Evolutionary conservation across 2,888 invertebrate genomes (phyloP).

Genomic region (Fragum fragum): DNA sequence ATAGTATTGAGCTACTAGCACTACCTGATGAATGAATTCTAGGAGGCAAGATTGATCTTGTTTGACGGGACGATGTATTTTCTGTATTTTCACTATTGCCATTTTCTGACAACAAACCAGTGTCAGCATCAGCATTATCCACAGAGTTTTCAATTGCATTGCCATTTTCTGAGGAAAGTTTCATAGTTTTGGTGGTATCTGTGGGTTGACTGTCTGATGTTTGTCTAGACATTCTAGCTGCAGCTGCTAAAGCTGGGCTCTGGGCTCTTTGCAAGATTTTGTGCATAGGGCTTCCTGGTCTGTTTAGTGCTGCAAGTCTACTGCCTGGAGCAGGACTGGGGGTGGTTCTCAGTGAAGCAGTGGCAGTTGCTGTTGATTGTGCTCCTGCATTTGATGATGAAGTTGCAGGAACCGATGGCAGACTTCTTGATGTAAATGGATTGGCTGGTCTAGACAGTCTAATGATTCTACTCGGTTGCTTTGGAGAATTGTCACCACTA

Average conservation of each 20-base stretch:
- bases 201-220: slow-evolving; percentile 8
- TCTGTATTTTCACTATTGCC: too few species aligned
- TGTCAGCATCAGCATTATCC: too few species aligned
- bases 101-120: too few species aligned
- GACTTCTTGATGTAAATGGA: slow-evolving; percentile 35
- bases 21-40: slow-evolving; percentile 50
- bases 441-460: slow-evolving; percentile 55
- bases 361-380: slow-evolving; percentile 22
- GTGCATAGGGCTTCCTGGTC: slow-evolving; percentile 67
- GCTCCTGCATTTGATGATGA: slow-evolving; percentile 11
- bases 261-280: slow-evolving; percentile 55
- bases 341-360: slow-evolving; percentile 25
- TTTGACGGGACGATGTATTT: neutral
- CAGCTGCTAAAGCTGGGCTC: slow-evolving; percentile 62
- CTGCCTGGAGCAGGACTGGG: slow-evolving; percentile 57
- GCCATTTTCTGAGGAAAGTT: neutral
- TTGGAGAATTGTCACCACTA: slow-evolving; percentile 23
- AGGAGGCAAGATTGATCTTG: slow-evolving; percentile 47
- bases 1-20: slow-evolving; percentile 51
- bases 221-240: slow-evolving; percentile 46
- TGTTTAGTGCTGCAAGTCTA: slow-evolving; percentile 63
- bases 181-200: slow-evolving; percentile 14
- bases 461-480: slow-evolving; percentile 58
- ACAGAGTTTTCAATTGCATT: neutral
- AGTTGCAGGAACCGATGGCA: slow-evolving; percentile 16